These are phyloP conservation scores for Xiphydria camelus DNA, from an alignment of 2,888 invertebrate genomes.

Conservation along the genomic window DNA sequence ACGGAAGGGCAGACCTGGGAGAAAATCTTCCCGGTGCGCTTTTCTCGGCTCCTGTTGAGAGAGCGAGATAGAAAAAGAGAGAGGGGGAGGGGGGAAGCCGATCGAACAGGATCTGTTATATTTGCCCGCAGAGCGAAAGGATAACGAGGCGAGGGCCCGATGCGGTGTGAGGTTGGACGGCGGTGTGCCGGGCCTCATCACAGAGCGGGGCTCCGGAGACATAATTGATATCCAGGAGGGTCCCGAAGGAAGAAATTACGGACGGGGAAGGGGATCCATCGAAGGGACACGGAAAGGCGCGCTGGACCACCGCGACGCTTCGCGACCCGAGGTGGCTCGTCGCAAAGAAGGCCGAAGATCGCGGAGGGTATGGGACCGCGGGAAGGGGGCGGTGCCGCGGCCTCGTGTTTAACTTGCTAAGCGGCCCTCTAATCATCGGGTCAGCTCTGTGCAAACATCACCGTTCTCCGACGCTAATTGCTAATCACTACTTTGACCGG, in stretches of 20 bases:
- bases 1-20: too few relatives aligned
- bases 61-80: background rate
- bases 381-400: background rate
- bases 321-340: constrained; percentile 29
- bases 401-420: constrained; percentile 13
- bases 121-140: constrained; percentile 47
- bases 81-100: background rate
- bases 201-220: constrained; percentile 31
- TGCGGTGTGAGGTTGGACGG: constrained; percentile 1
- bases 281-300: constrained; percentile 4
- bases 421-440: constrained; percentile 31
- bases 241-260: constrained; percentile 30
- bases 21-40: too few relatives aligned
- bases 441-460: constrained; percentile 38
- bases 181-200: background rate
- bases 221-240: constrained; percentile 42
- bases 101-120: too few relatives aligned
- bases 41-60: too few relatives aligned
- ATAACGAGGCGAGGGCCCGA: constrained; percentile 44
- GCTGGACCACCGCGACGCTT: constrained; percentile 39
- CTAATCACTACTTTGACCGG: constrained; percentile 34
- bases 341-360: too few relatives aligned
- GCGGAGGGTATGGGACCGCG: background rate
- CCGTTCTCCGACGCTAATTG: constrained; percentile 35
- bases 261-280: constrained; percentile 9